A percentile compares a stretch with the other conserved stretches of the same genome.
Evolutionary conservation across 2,888 invertebrate species (phyloP).

Genomic region (Endotricha flammealis): DNA sequence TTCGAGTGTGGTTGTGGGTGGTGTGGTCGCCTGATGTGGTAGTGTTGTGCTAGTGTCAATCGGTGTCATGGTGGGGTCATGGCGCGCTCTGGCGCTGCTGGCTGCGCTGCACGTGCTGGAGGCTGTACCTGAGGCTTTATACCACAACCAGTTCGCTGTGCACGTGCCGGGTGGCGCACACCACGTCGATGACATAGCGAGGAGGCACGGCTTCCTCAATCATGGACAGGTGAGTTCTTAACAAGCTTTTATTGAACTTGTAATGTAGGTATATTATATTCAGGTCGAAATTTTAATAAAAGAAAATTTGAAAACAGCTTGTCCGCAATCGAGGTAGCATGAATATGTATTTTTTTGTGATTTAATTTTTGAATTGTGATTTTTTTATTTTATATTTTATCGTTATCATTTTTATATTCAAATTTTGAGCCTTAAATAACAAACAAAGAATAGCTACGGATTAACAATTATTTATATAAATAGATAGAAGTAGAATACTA

Average conservation of each 20-base stretch:
- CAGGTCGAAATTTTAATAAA: no score
- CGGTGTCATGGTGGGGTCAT: constrained; percentile 62
- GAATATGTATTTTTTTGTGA: no score
- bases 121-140: constrained; percentile 67
- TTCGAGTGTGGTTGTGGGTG: constrained; percentile 16
- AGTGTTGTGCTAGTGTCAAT: constrained; percentile 32
- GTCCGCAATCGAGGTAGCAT: no score
- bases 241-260: background rate
- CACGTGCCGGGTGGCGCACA: constrained; percentile 85
- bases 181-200: constrained; percentile 87
- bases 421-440: no score
- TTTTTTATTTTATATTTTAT: no score
- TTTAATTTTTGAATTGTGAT: no score
- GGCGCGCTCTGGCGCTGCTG: constrained; percentile 60
- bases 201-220: constrained; percentile 91
- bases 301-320: no score
- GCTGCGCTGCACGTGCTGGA: constrained; percentile 37
- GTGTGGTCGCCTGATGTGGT: constrained; percentile 43
- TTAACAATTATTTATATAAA: no score
- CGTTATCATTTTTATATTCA: no score
- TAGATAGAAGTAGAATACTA: no score
- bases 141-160: constrained; percentile 91
- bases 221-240: constrained; percentile 88
- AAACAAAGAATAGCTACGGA: no score
- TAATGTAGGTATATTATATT: no score